Evolutionary conservation across 2,797 vertebrate genomes (phyloP).

Genomic region (Anguilla marmorata): DNA sequence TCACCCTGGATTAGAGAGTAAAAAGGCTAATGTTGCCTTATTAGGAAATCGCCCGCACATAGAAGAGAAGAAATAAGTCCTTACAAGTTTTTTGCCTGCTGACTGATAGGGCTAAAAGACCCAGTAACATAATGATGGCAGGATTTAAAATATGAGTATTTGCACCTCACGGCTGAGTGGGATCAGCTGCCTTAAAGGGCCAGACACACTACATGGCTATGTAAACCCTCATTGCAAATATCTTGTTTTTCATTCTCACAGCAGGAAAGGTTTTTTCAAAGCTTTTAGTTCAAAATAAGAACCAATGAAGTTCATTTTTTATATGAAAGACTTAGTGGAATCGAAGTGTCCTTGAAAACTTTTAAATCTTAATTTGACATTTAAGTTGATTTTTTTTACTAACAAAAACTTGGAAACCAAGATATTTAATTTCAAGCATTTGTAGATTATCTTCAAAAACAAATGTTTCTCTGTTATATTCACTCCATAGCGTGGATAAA

Average conservation of each 20-base stretch:
- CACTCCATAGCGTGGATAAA: not conserved
- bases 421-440: not conserved
- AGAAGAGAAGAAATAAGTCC: not conserved
- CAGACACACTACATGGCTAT: not conserved
- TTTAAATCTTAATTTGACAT: not conserved
- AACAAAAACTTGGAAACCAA: not conserved
- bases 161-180: not conserved
- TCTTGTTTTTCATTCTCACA: not conserved
- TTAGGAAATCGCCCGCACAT: not conserved
- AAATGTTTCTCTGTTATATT: not conserved
- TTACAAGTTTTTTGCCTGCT: not conserved
- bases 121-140: not conserved
- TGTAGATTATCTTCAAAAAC: not conserved
- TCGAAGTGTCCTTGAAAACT: not conserved
- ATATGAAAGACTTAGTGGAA: not conserved
- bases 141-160: not conserved
- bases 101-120: not conserved
- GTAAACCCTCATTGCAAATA: not conserved
- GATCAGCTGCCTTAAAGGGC: constrained; percentile 4
- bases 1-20: not conserved
- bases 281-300: not conserved
- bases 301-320: not conserved
- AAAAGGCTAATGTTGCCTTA: not conserved
- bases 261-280: not conserved
- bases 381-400: not conserved